Conservation (phyloP, 2,888 invertebrate genomes). For the Zootermopsis nevadensis region DNA sequence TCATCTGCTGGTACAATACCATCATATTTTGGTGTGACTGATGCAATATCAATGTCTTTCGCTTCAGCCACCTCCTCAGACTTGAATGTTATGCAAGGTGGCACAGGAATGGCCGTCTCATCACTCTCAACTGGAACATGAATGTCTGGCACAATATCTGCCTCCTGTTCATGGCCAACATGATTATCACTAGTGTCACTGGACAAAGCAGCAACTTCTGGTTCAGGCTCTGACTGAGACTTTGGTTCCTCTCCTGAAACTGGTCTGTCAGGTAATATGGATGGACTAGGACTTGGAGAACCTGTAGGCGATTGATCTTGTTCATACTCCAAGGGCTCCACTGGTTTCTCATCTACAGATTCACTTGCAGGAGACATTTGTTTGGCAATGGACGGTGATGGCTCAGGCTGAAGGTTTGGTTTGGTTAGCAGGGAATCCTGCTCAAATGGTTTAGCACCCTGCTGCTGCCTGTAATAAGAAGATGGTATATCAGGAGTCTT, state of each 20-base stretch:
- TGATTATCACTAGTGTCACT: not conserved
- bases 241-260: not conserved
- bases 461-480: constrained; percentile 63
- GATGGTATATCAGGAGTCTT: constrained; percentile 69
- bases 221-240: constrained; percentile 8
- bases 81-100: not conserved
- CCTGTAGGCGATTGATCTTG: not conserved
- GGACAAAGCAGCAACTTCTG: not conserved
- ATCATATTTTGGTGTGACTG: not conserved
- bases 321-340: not conserved
- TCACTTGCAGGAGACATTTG: not conserved
- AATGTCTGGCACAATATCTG: not conserved
- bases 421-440: constrained; percentile 13
- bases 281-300: no score
- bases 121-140: not conserved
- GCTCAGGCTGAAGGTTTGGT: constrained; percentile 12
- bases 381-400: constrained; percentile 9
- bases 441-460: constrained; percentile 32
- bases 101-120: no score
- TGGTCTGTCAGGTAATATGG: not conserved
- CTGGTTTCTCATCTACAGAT: not conserved
- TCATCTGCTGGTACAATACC: not conserved
- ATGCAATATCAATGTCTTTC: not conserved
- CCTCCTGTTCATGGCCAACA: not conserved
- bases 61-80: not conserved